Percentiles rank a stretch among this genome's conserved stretches.
These are phyloP conservation scores for Ochotona princeps DNA, from an alignment of 2,113 vertebrate genomes.

Conservation along the genomic window DNA sequence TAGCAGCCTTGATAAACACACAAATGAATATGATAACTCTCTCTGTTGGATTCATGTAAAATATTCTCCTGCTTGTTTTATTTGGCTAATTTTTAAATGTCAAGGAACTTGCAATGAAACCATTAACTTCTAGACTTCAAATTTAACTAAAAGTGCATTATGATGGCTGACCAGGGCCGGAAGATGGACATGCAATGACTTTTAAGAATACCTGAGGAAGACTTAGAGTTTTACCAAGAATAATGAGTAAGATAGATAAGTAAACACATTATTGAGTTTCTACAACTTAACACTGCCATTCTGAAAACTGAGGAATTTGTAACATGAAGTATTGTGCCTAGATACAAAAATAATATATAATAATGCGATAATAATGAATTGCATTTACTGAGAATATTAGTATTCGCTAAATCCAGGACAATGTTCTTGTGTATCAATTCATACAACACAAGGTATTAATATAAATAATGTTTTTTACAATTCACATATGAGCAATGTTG, in stretches of 20 bases:
- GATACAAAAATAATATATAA: slow-evolving; percentile 4
- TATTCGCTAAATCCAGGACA: background rate
- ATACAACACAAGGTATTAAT: background rate
- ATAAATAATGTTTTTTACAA: background rate
- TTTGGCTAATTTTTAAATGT: slow-evolving; percentile 66
- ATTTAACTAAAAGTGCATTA: slow-evolving; percentile 67
- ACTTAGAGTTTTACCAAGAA: slow-evolving; percentile 77
- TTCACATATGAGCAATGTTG: background rate
- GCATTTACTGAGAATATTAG: background rate
- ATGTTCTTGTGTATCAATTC: background rate
- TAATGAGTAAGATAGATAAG: slow-evolving; percentile 44
- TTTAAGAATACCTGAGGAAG: slow-evolving; percentile 63
- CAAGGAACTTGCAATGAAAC: slow-evolving; percentile 58
- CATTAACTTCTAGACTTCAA: slow-evolving; percentile 63
- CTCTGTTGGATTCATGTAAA: slow-evolving; percentile 70
- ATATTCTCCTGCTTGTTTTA: slow-evolving; percentile 62
- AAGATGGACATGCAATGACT: slow-evolving; percentile 74
- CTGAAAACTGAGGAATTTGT: background rate
- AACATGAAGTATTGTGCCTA: background rate
- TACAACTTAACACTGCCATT: background rate
- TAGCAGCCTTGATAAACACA: slow-evolving; percentile 57
- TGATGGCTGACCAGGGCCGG: slow-evolving; percentile 63
- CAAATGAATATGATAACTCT: slow-evolving; percentile 78
- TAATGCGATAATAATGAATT: background rate
- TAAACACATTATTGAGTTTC: background rate